Conservation (phyloP, 92 coral and sea anemone species). For the Zoanthus solanderi region DNA sequence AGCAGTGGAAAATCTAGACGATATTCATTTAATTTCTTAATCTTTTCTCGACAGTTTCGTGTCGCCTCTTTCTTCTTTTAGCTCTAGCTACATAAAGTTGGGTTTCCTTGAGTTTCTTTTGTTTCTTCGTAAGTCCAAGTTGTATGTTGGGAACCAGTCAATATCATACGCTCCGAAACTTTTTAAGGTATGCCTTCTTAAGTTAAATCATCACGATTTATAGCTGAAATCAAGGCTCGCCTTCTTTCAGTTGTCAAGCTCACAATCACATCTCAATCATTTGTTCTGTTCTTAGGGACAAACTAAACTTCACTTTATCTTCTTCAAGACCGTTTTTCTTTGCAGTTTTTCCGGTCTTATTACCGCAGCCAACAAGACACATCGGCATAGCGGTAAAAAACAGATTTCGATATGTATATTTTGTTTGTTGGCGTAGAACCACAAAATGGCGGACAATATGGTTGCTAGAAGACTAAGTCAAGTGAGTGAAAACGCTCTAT, state of each 20-base stretch:
- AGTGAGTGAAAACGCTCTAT: neutral
- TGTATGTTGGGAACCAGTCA: neutral
- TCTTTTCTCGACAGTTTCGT: no score
- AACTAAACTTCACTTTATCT: conserved; percentile 23
- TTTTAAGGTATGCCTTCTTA: neutral
- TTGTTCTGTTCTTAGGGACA: conserved; percentile 11
- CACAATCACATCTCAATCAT: conserved; percentile 21
- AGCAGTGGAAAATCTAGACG: no score
- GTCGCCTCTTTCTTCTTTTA: no score
- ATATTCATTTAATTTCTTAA: no score
- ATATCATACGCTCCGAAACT: neutral
- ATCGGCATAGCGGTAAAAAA: neutral
- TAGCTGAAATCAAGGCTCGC: conserved; percentile 35
- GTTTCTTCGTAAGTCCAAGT: neutral
- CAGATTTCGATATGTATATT: neutral
- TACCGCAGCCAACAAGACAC: conserved; percentile 43
- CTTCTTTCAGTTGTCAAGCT: conserved; percentile 19
- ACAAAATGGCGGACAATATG: neutral
- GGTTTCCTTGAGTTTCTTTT: no score
- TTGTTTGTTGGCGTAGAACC: neutral
- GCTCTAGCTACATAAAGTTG: no score
- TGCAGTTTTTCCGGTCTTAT: neutral
- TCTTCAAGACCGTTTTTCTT: conserved; percentile 2
- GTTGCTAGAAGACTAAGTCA: neutral
- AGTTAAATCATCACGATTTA: conserved; percentile 18